Evolutionary conservation across 2,888 invertebrate genomes (phyloP).

Genomic region (Serrognathus titanus): DNA sequence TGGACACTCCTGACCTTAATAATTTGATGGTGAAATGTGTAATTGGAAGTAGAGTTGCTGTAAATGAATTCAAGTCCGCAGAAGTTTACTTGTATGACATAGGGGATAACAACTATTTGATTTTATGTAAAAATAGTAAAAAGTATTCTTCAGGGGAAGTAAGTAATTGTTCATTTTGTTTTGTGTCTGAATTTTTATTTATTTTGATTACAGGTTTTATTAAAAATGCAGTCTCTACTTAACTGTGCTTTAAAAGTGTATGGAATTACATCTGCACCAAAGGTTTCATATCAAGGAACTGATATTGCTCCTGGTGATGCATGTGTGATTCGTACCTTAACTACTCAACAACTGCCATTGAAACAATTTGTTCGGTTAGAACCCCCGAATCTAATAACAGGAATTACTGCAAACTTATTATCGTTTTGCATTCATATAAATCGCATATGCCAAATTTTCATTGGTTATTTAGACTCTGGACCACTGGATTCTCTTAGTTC

Average conservation of each 20-base stretch:
- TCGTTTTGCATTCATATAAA: slow-evolving; percentile 37
- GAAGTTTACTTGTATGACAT: slow-evolving; percentile 24
- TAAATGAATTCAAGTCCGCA: slow-evolving; percentile 17
- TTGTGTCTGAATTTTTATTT: background rate
- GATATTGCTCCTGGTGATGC: slow-evolving; percentile 25
- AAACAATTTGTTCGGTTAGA: slow-evolving; percentile 34
- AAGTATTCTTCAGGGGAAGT: slow-evolving; percentile 13
- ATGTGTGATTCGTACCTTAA: slow-evolving; percentile 34
- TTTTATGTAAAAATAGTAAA: slow-evolving; percentile 18
- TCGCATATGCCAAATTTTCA: slow-evolving; percentile 36
- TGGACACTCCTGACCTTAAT: slow-evolving; percentile 24
- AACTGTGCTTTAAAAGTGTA: slow-evolving; percentile 32
- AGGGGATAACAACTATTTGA: slow-evolving; percentile 16
- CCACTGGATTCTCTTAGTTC: slow-evolving; percentile 43
- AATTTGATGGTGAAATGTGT: slow-evolving; percentile 25
- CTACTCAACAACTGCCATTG: slow-evolving; percentile 22
- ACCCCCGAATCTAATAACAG: slow-evolving; percentile 43
- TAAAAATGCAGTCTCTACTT: slow-evolving; percentile 36
- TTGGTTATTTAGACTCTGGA: slow-evolving; percentile 38
- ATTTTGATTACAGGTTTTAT: slow-evolving; percentile 35
- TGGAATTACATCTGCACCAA: slow-evolving; percentile 36
- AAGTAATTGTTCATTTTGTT: slow-evolving; percentile 1
- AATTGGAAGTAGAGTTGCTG: slow-evolving; percentile 12
- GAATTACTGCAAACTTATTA: slow-evolving; percentile 40
- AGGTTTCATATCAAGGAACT: slow-evolving; percentile 36